Percentiles rank a stretch among this genome's conserved stretches.
Conservation (phyloP, 1,140 invertebrate species). For the Drosophila kepulauana region DNA sequence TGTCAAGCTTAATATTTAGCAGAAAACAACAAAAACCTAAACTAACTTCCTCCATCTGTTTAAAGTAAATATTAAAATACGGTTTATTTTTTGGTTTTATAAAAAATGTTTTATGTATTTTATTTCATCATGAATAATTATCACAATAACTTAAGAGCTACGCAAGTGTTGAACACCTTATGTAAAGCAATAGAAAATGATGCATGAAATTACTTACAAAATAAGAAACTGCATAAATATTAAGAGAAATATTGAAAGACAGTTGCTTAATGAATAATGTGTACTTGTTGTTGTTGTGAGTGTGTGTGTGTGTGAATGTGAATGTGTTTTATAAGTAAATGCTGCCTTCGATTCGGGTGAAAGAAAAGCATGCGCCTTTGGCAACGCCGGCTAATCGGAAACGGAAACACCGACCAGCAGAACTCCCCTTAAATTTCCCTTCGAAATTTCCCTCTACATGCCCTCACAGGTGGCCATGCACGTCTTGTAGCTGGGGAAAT, state of each 20-base stretch:
- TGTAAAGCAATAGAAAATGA: slow-evolving; percentile 53
- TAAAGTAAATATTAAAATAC: not conserved
- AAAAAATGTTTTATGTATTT: slow-evolving; percentile 34
- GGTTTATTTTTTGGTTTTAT: slow-evolving; percentile 4
- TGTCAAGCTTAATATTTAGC: too few relatives aligned
- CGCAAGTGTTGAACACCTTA: slow-evolving; percentile 55
- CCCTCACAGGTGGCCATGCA: slow-evolving; percentile 86
- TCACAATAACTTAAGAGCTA: slow-evolving; percentile 77
- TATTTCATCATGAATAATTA: slow-evolving; percentile 67
- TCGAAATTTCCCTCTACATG: slow-evolving; percentile 51
- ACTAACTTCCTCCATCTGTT: not conserved
- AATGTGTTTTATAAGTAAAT: slow-evolving; percentile 56
- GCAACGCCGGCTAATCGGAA: slow-evolving; percentile 59
- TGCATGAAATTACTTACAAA: slow-evolving; percentile 46
- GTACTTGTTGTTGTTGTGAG: not conserved
- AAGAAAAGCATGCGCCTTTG: slow-evolving; percentile 71
- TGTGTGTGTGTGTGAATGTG: slow-evolving; percentile 11
- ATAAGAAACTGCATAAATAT: slow-evolving; percentile 73
- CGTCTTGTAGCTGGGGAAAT: slow-evolving; percentile 87
- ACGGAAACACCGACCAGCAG: slow-evolving; percentile 41
- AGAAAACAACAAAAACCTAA: too few relatives aligned
- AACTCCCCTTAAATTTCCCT: not conserved
- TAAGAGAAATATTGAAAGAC: slow-evolving; percentile 58
- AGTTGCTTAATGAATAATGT: slow-evolving; percentile 50
- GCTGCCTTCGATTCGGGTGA: slow-evolving; percentile 71